Evolutionary conservation across 2,888 invertebrate genomes (phyloP).

Genomic region (Nebria salina): DNA sequence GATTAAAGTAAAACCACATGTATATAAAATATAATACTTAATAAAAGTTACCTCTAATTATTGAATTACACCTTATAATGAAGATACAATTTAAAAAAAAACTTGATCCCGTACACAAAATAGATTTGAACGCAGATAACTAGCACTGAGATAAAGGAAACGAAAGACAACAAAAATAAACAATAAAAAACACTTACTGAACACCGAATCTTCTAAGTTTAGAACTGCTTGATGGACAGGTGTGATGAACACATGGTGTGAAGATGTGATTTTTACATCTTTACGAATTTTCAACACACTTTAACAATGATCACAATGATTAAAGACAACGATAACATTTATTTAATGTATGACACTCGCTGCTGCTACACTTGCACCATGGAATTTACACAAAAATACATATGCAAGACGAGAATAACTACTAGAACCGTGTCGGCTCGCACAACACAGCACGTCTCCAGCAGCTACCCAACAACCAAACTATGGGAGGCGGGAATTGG

Average conservation of each 20-base stretch:
- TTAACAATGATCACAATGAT: conserved; percentile 9
- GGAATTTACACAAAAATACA: conserved; percentile 35
- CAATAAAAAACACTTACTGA: conserved; percentile 28
- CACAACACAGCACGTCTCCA: conserved; percentile 37
- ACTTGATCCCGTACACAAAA: not conserved
- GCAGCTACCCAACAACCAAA: conserved; percentile 33
- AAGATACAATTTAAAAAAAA: too few species aligned
- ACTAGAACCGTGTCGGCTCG: conserved; percentile 23
- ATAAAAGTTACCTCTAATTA: not conserved
- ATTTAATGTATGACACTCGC: conserved; percentile 25
- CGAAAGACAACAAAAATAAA: conserved; percentile 9
- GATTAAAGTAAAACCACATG: conserved; percentile 11
- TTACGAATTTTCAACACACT: conserved; percentile 12
- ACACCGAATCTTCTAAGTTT: conserved; percentile 27
- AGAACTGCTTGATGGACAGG: conserved; percentile 33
- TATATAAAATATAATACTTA: conserved; percentile 20
- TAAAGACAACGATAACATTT: conserved; percentile 16
- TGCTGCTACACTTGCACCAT: conserved; percentile 29
- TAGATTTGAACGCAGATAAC: not conserved
- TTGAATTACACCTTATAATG: not conserved
- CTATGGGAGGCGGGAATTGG: conserved; percentile 28
- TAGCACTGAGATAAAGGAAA: conserved; percentile 19
- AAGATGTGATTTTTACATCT: conserved; percentile 39
- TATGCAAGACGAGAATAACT: conserved; percentile 37
- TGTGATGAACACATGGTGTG: conserved; percentile 38